These are phyloP conservation scores for Murina feae DNA, from an alignment of 2,113 vertebrate genomes.

Conservation along the genomic window DNA sequence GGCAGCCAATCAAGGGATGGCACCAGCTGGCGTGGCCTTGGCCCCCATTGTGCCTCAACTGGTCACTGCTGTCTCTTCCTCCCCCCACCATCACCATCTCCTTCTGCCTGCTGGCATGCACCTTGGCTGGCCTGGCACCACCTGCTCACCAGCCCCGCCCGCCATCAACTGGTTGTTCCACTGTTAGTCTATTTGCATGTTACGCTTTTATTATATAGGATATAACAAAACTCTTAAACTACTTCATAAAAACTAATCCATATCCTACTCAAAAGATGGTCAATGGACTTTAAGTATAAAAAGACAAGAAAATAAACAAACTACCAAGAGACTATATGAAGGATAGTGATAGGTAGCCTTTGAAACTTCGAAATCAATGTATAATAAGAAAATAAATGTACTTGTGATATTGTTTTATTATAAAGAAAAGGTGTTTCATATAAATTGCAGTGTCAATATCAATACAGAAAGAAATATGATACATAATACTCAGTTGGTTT, in stretches of 20 bases:
- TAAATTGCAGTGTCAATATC: background rate
- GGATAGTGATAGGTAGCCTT: background rate
- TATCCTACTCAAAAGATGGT: background rate
- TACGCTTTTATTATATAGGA: too few species aligned
- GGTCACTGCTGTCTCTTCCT: too few species aligned
- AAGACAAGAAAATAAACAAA: background rate
- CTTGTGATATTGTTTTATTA: background rate
- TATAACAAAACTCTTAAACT: background rate
- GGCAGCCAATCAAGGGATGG: rapidly evolving
- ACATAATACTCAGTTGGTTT: background rate
- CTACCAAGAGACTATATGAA: background rate
- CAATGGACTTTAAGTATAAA: background rate
- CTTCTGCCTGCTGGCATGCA: too few species aligned
- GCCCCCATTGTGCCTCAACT: too few species aligned
- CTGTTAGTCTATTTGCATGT: too few species aligned
- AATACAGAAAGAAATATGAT: background rate
- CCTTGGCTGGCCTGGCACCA: too few species aligned
- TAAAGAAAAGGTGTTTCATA: background rate
- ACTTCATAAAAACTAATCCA: background rate
- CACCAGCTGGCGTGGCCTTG: too few species aligned
- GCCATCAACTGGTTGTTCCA: rapidly evolving
- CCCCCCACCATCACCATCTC: too few species aligned
- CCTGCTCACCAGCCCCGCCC: too few species aligned
- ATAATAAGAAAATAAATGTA: background rate
- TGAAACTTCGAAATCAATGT: background rate